These are phyloP conservation scores for Callinectes sapidus DNA, from an alignment of 2,888 invertebrate genomes.

Conservation along the genomic window DNA sequence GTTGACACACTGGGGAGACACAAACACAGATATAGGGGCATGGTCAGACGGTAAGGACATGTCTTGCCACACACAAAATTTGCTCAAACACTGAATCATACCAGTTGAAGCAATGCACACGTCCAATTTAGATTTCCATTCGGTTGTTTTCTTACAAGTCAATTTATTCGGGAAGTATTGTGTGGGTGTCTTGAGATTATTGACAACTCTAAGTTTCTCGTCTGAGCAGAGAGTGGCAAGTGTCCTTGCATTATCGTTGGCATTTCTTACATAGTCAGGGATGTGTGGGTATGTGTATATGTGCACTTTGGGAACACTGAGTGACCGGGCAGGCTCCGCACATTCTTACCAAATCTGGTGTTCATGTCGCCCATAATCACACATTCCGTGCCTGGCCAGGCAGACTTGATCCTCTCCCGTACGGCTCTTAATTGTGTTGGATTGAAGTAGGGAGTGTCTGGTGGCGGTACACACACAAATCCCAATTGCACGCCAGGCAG, in stretches of 20 bases:
- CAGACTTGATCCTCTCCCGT: too few species aligned
- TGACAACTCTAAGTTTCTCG: not conserved
- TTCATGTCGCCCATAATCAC: too few species aligned
- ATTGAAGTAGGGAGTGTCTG: too few species aligned
- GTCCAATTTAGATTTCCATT: not conserved
- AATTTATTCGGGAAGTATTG: not conserved
- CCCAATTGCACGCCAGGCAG: not conserved
- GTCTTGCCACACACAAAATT: constrained; percentile 2
- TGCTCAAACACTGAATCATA: not conserved
- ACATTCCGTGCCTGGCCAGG: too few species aligned
- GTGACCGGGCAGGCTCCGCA: too few species aligned
- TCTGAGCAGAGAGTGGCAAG: not conserved
- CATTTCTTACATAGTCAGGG: not conserved
- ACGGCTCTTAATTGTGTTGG: too few species aligned
- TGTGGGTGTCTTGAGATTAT: constrained; percentile 19
- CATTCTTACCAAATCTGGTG: too few species aligned
- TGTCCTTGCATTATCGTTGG: not conserved
- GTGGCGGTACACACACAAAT: too few species aligned
- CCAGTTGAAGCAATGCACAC: not conserved
- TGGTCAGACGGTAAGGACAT: constrained; percentile 4
- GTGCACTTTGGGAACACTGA: not conserved
- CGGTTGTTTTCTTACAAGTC: not conserved
- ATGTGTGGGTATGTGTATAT: constrained; percentile 12
- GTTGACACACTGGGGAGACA: not conserved
- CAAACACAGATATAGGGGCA: not conserved